Evolutionary conservation across 2,888 invertebrate genomes (phyloP), one percentile per base, ranked within the genome.

Genomic region (Macaria liturata): DNA sequence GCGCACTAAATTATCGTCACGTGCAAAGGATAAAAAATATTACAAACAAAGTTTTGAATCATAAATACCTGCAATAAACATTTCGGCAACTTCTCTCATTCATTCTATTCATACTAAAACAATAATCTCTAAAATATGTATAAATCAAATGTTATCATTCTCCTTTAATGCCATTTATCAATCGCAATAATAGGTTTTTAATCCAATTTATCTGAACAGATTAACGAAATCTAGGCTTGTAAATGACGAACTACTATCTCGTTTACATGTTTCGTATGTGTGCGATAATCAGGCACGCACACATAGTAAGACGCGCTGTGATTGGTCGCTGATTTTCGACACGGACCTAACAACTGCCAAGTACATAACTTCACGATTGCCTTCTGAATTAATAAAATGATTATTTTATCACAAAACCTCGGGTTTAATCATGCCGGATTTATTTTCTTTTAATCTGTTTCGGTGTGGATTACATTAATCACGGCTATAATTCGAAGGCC

Each of bases 121-220:
- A 55, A 39, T 57, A 59, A 62, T 64, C 62, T 30, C 52, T 61
- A 70, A 73, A 68, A 69, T 73, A 78, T 74, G 74, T 83, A 86
- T 90, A 90, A 91, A 91, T 91, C 91, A 91, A 89, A 88, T 87
- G 81, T 87, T 89, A 91, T 91, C 88, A 89, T 84, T 90, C 83
- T 53, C 56, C 70, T 78, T 77, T 85, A 85, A 88, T 86, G 61
- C 79, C 64, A 62, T 75, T 84, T 87, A 88, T 88, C 90, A 74
- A 75, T 69, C 62, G 76, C 81, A 74, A 82, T 83, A 83, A 83
- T 79, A 77, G 75, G 78, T 76, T 70, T 77, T 77, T 83, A 86
- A 88, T 83, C 75, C 83, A 48, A 57, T 70, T 87, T 88, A 86
- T 87, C 86, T 67, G 58, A 46, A 44, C 59, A 80, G 84, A 88